These are phyloP conservation scores for Oreochromis aureus DNA, from an alignment of 2,113 vertebrate genomes.

Conservation along the genomic window DNA sequence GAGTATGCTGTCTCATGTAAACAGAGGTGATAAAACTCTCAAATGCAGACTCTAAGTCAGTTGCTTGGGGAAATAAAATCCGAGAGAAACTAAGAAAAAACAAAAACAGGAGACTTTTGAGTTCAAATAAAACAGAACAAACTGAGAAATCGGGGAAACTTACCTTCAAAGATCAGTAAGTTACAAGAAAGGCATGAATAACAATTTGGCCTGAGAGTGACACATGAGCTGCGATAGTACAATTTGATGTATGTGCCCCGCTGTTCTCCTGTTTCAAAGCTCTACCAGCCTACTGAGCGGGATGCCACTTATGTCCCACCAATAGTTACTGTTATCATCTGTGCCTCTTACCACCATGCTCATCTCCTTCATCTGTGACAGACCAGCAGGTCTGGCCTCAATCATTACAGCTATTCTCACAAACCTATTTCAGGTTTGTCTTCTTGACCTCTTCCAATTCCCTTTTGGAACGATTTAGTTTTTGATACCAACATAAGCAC, in stretches of 20 bases:
- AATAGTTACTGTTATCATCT: neutral
- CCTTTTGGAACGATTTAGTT: conserved; percentile 9
- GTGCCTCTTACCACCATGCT: neutral
- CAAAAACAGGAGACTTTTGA: neutral
- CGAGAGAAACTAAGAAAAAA: neutral
- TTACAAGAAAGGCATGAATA: neutral
- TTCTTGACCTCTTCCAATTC: neutral
- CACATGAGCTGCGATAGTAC: neutral
- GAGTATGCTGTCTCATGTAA: neutral
- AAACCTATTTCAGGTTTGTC: conserved; percentile 11
- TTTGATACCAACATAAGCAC: neutral
- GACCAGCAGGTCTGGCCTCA: conserved; percentile 17
- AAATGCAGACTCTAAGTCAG: neutral
- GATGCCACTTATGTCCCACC: neutral
- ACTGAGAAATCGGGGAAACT: neutral
- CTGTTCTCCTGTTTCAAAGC: neutral
- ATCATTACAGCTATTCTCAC: neutral
- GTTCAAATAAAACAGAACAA: neutral
- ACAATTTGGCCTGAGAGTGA: neutral
- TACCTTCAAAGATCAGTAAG: neutral
- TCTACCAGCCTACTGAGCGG: neutral
- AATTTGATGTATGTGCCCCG: neutral
- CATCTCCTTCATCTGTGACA: neutral
- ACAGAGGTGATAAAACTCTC: neutral
- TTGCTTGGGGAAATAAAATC: neutral